Base-by-base conservation (phyloP, 2,888 invertebrate genomes). In the Drosophila macrospina region DNA sequence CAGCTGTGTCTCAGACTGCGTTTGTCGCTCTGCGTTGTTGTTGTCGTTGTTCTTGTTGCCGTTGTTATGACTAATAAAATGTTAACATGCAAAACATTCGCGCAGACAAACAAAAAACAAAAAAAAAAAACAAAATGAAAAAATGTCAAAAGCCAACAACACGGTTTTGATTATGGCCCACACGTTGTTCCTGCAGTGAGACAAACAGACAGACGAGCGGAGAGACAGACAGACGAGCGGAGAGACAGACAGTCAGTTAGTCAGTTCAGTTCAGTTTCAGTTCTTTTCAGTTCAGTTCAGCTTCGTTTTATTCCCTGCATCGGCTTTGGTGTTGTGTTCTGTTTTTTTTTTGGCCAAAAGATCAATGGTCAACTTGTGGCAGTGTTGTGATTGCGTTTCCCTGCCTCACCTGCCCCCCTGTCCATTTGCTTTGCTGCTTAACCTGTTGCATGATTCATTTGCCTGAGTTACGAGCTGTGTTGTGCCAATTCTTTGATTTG, bases 31-130 rank as follows among this genome's bases (percentile, higher is more conserved):
- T 68, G 36, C 45, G 60, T 41, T 61, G 69, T 48, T 13, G 48
- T 64, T 73, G 61, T 37, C 15, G 54, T 50, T 65, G 62, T 70
- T 66, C 64, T 78, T 72, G 51, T 68, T 65, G 66, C 59, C 66
- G 77, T 71, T 74, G 84, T 88, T 89, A 89, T 89, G 89, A 89
- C 89, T 89, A 89, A 89, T 89, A 88, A 89, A 89, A 89, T 88
- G 88, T 89, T 89, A 87, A 88, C 87, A 89, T 88, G 89, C 89
- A 89, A 89, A 87, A 76, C 78, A 86, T 76, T 84, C 82, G 81
- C 78, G 63, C 69, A 56, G 42, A 41, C 30, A 42, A 34, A 20
- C 7, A 34, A 41, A 54, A 63, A 30, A 32, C 39, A 61, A 42
- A 30, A 32, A 44, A 61, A 42, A 28, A 20, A 41, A 57, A 63